Evolutionary conservation across 2,797 vertebrate genomes (phyloP), one percentile per base, ranked within the genome.

Genomic region (Tachyglossus aculeatus): DNA sequence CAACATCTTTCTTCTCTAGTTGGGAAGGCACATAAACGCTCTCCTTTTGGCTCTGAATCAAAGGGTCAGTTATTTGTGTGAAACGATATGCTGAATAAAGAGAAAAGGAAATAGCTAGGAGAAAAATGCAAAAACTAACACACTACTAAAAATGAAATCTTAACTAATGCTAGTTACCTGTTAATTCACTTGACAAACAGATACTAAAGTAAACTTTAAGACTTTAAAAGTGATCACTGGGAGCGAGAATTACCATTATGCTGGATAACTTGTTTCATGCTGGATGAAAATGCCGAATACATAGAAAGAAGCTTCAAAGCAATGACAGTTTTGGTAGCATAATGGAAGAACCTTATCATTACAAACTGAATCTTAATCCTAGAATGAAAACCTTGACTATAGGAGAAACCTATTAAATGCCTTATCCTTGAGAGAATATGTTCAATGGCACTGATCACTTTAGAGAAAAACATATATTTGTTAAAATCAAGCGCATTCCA

Each of bases 241-340:
- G 81, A 44, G 5, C 59, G 4, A 72, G 72, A 67, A 71, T 51
- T 71, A 85, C 63, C 84, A 82, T 83, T 68, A 75, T 59, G 54
- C 19, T 54, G 38, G 52, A 14, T 69, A 81, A 82, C 31, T 66
- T 73, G 66, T 63, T 67, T 68, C 29, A 81, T 21, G 25, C 39
- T 71, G 67, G 47, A 76, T 61, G 57, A 88, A 78, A 60, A 5
- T 8, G 3, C 54, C 52, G 60, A 78, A 67, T 39, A 63, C 66
- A 47, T 60, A 81, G 68, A 80, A 66, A 47, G 19, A 75, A 48
- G 55, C 19, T 83, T 84, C 43, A 57, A 1, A 78, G 54, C 32
- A 80, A 65, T 31, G 45, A 77, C 56, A 56, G 74, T 78, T 40
- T 77, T 72, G 44, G 57, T 71, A 84, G 59, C 38, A 21, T 74